These are phyloP conservation scores for Goniozus legneri DNA, from an alignment of 1,140 invertebrate species.

Conservation along the genomic window DNA sequence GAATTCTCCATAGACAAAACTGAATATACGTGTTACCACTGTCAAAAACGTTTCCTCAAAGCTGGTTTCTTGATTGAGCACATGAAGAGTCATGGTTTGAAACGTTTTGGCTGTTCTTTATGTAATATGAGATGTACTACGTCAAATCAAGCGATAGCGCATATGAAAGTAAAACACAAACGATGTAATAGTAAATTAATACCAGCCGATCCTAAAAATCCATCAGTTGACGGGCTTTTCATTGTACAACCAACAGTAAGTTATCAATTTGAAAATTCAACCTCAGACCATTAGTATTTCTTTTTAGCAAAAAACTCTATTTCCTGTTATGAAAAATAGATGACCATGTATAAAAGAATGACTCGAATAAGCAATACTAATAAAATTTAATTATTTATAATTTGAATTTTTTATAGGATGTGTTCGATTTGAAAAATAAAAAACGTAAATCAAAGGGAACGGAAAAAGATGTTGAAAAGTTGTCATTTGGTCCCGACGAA, in stretches of 20 bases:
- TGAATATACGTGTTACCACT: constrained; percentile 54
- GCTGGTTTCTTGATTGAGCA: constrained; percentile 47
- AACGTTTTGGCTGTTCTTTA: constrained; percentile 54
- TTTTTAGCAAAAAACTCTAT: too few relatives aligned
- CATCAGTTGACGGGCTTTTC: constrained; percentile 55
- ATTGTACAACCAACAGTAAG: constrained; percentile 51
- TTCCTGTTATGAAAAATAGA: too few relatives aligned
- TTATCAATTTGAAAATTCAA: too few relatives aligned
- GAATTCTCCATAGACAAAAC: constrained; percentile 20
- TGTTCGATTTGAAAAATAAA: constrained; percentile 20
- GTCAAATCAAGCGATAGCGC: constrained; percentile 46
- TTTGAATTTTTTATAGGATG: neutral
- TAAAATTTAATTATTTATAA: too few relatives aligned
- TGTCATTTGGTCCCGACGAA: constrained; percentile 58
- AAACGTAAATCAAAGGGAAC: constrained; percentile 23
- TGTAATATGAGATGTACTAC: constrained; percentile 52
- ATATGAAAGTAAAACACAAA: constrained; percentile 60
- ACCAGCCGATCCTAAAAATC: constrained; percentile 55
- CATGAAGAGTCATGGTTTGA: constrained; percentile 53
- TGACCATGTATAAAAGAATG: too few relatives aligned
- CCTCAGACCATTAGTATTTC: too few relatives aligned
- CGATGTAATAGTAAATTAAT: constrained; percentile 43
- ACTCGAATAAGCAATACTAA: too few relatives aligned
- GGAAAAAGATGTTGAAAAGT: constrained; percentile 44
- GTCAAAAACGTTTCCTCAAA: constrained; percentile 47